Percentiles rank a stretch among this genome's conserved stretches.
Conservation (phyloP, 1,140 invertebrate species). For the Caenorhabditis briggsae region DNA sequence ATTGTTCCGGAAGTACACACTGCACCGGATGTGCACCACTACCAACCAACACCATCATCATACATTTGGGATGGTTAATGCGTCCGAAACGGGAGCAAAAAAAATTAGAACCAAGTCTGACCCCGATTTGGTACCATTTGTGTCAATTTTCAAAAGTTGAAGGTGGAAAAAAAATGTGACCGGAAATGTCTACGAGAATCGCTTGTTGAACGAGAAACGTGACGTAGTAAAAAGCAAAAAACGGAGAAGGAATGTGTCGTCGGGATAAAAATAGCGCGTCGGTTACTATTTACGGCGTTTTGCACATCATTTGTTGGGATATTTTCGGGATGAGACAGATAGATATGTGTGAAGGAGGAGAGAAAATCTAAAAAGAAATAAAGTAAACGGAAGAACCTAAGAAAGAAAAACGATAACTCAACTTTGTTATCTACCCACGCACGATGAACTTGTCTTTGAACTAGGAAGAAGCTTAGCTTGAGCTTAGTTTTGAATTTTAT, state of each 20-base stretch:
- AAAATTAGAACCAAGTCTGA: not conserved
- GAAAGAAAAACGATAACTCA: conserved; percentile 26
- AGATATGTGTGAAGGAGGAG: not conserved
- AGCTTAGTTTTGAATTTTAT: too few species aligned
- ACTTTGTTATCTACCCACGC: conserved; percentile 44
- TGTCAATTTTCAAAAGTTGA: not conserved
- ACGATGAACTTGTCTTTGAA: not conserved
- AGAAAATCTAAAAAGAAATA: not conserved
- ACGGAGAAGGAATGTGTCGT: not conserved
- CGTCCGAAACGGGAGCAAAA: not conserved
- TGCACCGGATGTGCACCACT: conserved; percentile 37
- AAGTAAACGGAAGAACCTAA: not conserved
- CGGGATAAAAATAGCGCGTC: not conserved
- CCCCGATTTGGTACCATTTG: not conserved
- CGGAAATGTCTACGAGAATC: conserved; percentile 3
- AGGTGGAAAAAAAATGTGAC: conserved; percentile 30
- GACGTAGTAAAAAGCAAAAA: conserved; percentile 20
- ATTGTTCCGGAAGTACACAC: conserved; percentile 51
- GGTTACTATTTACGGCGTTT: conserved; percentile 45
- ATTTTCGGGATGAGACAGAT: not conserved
- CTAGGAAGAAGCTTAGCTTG: not conserved
- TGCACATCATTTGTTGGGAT: conserved; percentile 37
- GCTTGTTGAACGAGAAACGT: conserved; percentile 45
- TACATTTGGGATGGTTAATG: not conserved
- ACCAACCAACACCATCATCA: not conserved